Evolutionary conservation across 1,140 invertebrate species (phyloP).

Genomic region (Nebria ingens): DNA sequence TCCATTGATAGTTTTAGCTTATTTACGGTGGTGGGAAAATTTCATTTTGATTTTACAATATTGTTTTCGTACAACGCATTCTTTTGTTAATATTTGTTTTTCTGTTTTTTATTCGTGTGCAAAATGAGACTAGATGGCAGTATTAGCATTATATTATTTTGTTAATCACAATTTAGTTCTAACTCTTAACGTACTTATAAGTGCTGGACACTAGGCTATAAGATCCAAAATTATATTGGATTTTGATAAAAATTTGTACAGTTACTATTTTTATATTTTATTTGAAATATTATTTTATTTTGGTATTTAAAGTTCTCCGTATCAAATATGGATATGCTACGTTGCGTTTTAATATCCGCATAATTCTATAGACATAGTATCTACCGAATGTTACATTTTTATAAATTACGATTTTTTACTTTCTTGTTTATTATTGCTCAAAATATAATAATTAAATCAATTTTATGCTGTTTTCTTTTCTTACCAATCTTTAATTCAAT

Average conservation of each 20-base stretch:
- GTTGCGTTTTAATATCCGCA: too few relatives aligned
- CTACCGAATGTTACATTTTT: too few relatives aligned
- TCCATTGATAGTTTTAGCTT: not conserved
- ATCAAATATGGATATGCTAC: too few relatives aligned
- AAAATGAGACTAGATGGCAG: slow-evolving; percentile 10
- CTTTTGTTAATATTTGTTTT: not conserved
- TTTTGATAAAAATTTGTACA: slow-evolving; percentile 13
- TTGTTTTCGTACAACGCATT: not conserved
- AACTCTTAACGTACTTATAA: slow-evolving; percentile 30
- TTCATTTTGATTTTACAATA: not conserved
- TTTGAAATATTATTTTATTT: not conserved
- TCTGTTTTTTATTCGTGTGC: not conserved
- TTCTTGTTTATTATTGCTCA: too few relatives aligned
- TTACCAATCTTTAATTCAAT: too few relatives aligned
- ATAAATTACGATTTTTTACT: too few relatives aligned
- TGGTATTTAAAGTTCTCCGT: too few relatives aligned
- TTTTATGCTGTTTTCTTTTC: too few relatives aligned
- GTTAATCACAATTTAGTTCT: slow-evolving; percentile 25
- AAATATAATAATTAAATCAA: too few relatives aligned
- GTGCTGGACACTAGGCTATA: slow-evolving; percentile 21
- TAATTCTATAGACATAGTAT: too few relatives aligned
- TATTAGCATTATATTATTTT: slow-evolving; percentile 19
- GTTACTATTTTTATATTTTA: slow-evolving; percentile 10
- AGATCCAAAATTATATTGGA: slow-evolving; percentile 6
- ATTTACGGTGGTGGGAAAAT: not conserved